Evolutionary conservation across 2,113 vertebrate genomes (phyloP).

Genomic region (Boulengeromyrus knoepffleri): DNA sequence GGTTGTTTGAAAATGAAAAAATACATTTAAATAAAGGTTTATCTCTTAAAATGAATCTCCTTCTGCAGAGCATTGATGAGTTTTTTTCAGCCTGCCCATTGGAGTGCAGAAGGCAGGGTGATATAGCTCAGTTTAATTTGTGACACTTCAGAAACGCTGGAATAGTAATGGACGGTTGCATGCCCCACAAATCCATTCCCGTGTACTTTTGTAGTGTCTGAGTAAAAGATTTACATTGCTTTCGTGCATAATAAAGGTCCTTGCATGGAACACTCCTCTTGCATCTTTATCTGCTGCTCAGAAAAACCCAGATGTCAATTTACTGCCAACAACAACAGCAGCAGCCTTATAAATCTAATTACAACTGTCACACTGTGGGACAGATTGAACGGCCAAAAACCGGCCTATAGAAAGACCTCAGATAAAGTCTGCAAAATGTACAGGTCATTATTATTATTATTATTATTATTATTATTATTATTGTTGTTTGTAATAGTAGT

Average conservation of each 20-base stretch:
- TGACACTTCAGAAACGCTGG: neutral
- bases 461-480: neutral
- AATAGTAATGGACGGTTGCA: neutral
- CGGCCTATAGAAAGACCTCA: constrained; percentile 19
- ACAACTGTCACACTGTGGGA: constrained; percentile 11
- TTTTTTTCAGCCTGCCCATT: neutral
- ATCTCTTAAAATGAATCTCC: neutral
- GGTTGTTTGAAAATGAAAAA: neutral
- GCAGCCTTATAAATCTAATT: constrained; percentile 28
- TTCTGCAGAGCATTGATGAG: neutral
- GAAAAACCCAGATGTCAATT: constrained; percentile 13
- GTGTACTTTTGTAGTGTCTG: neutral
- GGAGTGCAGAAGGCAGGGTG: neutral
- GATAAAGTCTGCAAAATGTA: constrained; percentile 32
- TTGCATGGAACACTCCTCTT: neutral
- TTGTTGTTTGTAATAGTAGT: neutral
- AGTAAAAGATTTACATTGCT: neutral
- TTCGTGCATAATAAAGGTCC: neutral
- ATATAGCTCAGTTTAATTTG: constrained; percentile 2
- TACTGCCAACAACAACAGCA: constrained; percentile 16
- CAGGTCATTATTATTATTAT: constrained; percentile 26
- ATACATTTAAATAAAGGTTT: neutral
- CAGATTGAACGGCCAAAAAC: constrained; percentile 26
- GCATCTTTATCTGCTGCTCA: too few species aligned
- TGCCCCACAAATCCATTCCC: neutral